These are phyloP conservation scores for Ianthella basta DNA, from an alignment of 37 sponge, comb jelly and placozoan species.

Conservation along the genomic window DNA sequence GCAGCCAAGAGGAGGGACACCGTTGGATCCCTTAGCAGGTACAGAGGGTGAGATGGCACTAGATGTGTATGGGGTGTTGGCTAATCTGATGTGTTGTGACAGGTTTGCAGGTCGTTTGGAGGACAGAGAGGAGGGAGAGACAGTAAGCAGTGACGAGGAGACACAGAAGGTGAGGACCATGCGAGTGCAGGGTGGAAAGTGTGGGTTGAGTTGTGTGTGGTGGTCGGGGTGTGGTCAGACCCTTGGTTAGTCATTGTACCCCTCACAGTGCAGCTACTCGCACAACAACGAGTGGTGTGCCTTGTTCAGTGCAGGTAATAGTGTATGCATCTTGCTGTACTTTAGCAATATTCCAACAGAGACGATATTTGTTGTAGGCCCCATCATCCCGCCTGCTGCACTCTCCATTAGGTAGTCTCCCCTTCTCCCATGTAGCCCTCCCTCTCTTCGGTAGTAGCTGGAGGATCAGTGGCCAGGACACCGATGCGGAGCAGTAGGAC, in stretches of 20 bases:
- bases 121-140: constrained; percentile 14
- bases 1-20: constrained; percentile 64
- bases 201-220: constrained; percentile 12
- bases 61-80: neutral
- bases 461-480: neutral
- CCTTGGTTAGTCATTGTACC: too few relatives aligned
- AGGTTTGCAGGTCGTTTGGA: constrained; percentile 65
- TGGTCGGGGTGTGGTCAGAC: constrained; percentile 37
- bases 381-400: too few relatives aligned
- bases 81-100: neutral
- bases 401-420: too few relatives aligned
- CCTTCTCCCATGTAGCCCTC: neutral
- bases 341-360: too few relatives aligned
- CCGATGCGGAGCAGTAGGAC: constrained; percentile 9
- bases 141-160: neutral
- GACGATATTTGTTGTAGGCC: too few relatives aligned
- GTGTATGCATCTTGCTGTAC: too few relatives aligned
- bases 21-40: constrained; percentile 53
- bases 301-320: too few relatives aligned
- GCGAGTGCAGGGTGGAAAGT: neutral
- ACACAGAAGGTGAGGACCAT: neutral
- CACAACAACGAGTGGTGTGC: too few relatives aligned
- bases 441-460: constrained; percentile 10
- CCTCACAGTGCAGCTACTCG: too few relatives aligned
- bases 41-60: neutral